phyloP scores from a whole-genome alignment of 2,888 invertebrate species.

The Oegoconia quadripuncta region DNA sequence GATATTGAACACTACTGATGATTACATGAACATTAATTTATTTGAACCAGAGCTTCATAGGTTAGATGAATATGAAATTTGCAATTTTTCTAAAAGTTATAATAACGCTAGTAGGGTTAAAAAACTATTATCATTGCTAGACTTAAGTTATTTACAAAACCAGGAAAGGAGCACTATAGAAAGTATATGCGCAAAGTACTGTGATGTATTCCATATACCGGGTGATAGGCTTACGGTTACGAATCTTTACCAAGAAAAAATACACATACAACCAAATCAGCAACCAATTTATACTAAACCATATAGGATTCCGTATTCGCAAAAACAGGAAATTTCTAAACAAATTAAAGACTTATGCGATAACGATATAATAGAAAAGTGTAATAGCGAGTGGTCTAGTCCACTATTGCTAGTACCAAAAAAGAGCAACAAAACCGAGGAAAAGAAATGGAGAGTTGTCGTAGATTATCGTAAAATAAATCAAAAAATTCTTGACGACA shows the following conservation, averaged over 20 bases:
- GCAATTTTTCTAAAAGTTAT: too few species aligned
- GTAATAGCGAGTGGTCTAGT: slow-evolving; percentile 5
- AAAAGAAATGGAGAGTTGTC: slow-evolving; percentile 14
- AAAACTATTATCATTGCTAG: too few species aligned
- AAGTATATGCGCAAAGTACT: too few species aligned
- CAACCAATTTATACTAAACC: slow-evolving; percentile 3
- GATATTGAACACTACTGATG: not conserved
- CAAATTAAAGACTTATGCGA: not conserved
- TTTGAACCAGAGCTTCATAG: too few species aligned
- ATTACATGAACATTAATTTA: too few species aligned
- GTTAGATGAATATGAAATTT: too few species aligned
- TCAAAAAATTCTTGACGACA: slow-evolving; percentile 1
- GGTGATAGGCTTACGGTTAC: slow-evolving; percentile 4
- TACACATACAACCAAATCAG: not conserved
- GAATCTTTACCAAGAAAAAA: not conserved
- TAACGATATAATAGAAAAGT: slow-evolving; percentile 8
- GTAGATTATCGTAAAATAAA: slow-evolving; percentile 9
- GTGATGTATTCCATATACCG: slow-evolving; percentile 1
- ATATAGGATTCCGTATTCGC: not conserved
- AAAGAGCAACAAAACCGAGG: slow-evolving; percentile 2
- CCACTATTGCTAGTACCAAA: slow-evolving; percentile 6
- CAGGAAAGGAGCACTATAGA: not conserved
- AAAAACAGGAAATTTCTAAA: not conserved
- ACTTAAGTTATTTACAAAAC: not conserved
- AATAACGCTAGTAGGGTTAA: too few species aligned